A percentile compares a stretch with the other conserved stretches of the same genome.
Evolutionary conservation across 2,797 vertebrate genomes (phyloP).

Genomic region (Neoniphon sammara): DNA sequence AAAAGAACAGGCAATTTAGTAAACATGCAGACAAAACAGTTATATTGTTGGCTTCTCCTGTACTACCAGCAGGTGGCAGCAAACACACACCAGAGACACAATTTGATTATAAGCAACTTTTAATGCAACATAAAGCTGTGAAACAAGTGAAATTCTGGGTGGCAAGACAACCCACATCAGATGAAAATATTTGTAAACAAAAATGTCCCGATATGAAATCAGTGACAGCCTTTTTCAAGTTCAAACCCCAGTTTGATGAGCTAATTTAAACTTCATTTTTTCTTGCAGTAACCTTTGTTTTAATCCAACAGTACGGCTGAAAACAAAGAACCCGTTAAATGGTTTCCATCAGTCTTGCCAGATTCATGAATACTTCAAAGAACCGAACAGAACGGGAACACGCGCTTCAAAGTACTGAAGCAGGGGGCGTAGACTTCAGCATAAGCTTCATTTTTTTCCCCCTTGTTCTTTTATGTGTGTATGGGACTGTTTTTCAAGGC

Average conservation of each 20-base stretch:
- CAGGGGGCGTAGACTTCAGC: conserved; percentile 46
- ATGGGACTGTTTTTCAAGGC: conserved; percentile 57
- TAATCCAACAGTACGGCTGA: not conserved
- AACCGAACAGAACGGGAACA: not conserved
- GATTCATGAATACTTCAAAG: conserved; percentile 67
- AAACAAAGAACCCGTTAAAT: conserved; percentile 52
- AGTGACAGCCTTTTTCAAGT: conserved; percentile 24
- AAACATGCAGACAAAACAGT: not conserved
- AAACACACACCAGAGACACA: conserved; percentile 36
- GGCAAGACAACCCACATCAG: not conserved
- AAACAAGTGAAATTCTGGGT: not conserved
- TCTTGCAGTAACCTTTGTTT: not conserved
- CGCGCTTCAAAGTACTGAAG: not conserved
- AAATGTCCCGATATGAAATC: conserved; percentile 19
- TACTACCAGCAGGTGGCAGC: conserved; percentile 64
- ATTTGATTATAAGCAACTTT: not conserved
- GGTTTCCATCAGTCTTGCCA: conserved; percentile 43
- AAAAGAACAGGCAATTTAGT: conserved; percentile 17
- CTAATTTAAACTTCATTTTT: conserved; percentile 26
- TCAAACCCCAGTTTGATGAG: not conserved
- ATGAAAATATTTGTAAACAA: not conserved
- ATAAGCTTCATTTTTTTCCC: conserved; percentile 49
- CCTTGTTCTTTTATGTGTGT: conserved; percentile 53
- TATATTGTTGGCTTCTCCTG: not conserved
- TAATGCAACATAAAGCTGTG: not conserved